These are phyloP conservation scores for Phaedon cochleariae DNA, from an alignment of 2,888 invertebrate genomes.

Conservation along the genomic window DNA sequence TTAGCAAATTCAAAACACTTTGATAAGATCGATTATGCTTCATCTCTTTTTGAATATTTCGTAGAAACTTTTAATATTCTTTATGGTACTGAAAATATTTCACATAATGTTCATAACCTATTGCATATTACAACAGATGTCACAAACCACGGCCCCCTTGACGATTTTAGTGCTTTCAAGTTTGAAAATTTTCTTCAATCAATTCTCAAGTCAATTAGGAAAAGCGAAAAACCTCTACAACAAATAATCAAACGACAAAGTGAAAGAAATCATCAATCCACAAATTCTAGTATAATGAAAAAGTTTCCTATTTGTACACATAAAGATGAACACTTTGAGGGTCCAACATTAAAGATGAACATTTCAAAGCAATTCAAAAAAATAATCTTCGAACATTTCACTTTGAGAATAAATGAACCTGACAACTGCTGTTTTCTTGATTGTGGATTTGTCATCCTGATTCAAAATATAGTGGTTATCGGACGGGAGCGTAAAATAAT, in stretches of 20 bases:
- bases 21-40: slow-evolving; percentile 21
- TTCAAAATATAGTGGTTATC: not conserved
- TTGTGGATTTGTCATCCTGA: slow-evolving; percentile 5
- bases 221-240: slow-evolving; percentile 11
- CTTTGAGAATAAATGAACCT: not conserved
- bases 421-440: slow-evolving; percentile 7
- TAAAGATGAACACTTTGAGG: not conserved
- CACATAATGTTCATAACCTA: slow-evolving; percentile 27
- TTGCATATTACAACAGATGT: slow-evolving; percentile 2
- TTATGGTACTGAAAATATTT: slow-evolving; percentile 7
- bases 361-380: too few species aligned
- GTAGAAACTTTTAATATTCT: slow-evolving; percentile 9
- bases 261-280: not conserved
- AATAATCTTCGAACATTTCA: not conserved
- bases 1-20: slow-evolving; percentile 4
- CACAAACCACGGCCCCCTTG: slow-evolving; percentile 22
- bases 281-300: too few species aligned
- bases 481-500: not conserved
- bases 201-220: not conserved
- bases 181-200: slow-evolving; percentile 29
- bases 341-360: too few species aligned
- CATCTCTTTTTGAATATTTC: slow-evolving; percentile 7
- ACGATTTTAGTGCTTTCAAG: slow-evolving; percentile 29
- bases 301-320: too few species aligned
- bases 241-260: slow-evolving; percentile 5